Base-by-base conservation (phyloP, 2,113 vertebrate genomes). In the Catharus bicknelli region DNA sequence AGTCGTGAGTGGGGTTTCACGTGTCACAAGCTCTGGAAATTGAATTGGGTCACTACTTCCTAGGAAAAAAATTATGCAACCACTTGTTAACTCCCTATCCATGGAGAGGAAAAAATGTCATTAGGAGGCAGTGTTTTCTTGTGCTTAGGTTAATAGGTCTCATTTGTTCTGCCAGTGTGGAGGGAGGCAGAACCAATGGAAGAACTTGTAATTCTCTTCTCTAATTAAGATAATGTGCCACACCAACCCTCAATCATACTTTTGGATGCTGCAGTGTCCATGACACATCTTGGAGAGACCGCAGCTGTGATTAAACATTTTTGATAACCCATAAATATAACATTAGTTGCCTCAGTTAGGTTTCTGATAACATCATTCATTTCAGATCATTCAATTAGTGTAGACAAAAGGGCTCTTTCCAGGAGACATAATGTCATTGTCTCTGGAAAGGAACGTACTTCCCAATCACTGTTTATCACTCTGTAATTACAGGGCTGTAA, bases 391-490 rank as follows among this genome's bases (percentile, higher is more conserved):
- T 97, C 93, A 96, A 91, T 97, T 97, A 97, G 95, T 22, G 64
- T 91, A 96, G 95, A 97, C 90, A 90, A 95, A 93, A 67, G 82
- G 78, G 62, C 83, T 92, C 83, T 96, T 95, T 94, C 90, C 88
- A 90, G 86, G 95, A 97, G 91, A 96, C 80, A 90, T 93, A 95
- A 83, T 96, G 94, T 96, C 95, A 97, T 92, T 96, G 92, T 95
- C 94, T 91, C 91, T 94, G 85, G 93, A 94, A 96, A 96, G 89
- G 84, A 96, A 96, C 40, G 22, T 74, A 90, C 93, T 95, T 96
- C 74, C 78, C 95, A 97, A 96, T 97, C 96, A 98, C 84, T 98
- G 97, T 98, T 98, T 98, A 97, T 97, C 97, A 97, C 93, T 93
- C 88, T 72, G 32, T 98, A 97, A 98, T 98, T 97, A 97, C 66